phyloP scores from a whole-genome alignment of 2,113 vertebrate genomes.

The Equus przewalskii region DNA sequence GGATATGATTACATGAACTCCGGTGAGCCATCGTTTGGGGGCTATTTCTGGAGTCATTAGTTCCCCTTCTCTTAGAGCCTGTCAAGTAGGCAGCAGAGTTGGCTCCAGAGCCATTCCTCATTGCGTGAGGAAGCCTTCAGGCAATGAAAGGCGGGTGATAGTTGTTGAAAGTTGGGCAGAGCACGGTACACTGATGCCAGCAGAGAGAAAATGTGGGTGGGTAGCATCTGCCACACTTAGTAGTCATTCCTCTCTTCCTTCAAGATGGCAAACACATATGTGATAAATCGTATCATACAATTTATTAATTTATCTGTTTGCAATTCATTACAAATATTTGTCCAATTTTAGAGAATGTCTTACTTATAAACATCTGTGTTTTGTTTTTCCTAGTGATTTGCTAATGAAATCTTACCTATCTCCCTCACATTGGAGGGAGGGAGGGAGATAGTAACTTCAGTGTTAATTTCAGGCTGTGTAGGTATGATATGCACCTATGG shows the following conservation, averaged over 20 bases:
- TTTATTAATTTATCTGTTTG: constrained; percentile 50
- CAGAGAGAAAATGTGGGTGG: not conserved
- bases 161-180: not conserved
- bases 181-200: not conserved
- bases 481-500: not conserved
- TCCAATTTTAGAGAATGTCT: not conserved
- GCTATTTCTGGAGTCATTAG: not conserved
- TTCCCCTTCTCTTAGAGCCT: not conserved
- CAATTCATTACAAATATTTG: constrained; percentile 52
- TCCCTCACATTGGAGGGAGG: not conserved
- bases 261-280: not conserved
- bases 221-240: not conserved
- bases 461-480: not conserved
- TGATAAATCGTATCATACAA: not conserved
- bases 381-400: not conserved
- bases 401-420: not conserved
- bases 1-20: not conserved
- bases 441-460: not conserved
- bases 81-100: not conserved
- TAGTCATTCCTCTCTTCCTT: not conserved
- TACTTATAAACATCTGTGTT: constrained; percentile 6
- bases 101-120: not conserved
- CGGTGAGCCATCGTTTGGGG: not conserved
- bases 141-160: not conserved
- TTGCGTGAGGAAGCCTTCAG: not conserved